Evolutionary conservation across 2,113 vertebrate genomes (phyloP).

Genomic region (Ranitomeya imitator): DNA sequence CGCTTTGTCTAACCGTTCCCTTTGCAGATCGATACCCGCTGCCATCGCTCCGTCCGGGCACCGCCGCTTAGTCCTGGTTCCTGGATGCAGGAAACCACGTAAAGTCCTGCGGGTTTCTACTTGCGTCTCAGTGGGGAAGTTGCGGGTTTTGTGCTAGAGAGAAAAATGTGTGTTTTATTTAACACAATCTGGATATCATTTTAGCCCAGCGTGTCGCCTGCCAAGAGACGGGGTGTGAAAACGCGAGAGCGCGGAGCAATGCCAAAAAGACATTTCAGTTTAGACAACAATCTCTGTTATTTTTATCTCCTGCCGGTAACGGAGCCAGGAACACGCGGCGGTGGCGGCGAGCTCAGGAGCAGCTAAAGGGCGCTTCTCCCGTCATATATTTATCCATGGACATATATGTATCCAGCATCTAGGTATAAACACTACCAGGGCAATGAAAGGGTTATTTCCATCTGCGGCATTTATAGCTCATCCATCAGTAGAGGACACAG

Average conservation of each 20-base stretch:
- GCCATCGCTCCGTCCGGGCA: neutral
- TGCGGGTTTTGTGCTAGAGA: slow-evolving; percentile 18
- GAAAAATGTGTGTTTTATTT: slow-evolving; percentile 53
- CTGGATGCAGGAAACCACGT: neutral
- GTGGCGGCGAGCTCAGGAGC: neutral
- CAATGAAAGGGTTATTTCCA: neutral
- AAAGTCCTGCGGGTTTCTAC: neutral
- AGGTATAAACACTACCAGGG: neutral
- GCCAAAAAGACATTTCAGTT: slow-evolving; percentile 47
- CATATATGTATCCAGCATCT: neutral
- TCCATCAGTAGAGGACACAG: neutral
- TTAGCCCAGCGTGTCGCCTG: slow-evolving; percentile 27
- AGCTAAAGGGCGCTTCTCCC: neutral
- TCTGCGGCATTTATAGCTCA: too few species aligned
- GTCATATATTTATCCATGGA: neutral
- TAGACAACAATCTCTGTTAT: slow-evolving; percentile 54
- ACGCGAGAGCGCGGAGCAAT: slow-evolving; percentile 1
- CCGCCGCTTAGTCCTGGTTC: neutral
- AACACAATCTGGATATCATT: slow-evolving; percentile 51
- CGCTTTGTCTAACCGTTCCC: too few species aligned
- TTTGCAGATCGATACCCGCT: neutral
- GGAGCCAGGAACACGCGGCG: slow-evolving; percentile 19
- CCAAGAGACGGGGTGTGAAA: slow-evolving; percentile 50
- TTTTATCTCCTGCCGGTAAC: slow-evolving; percentile 31
- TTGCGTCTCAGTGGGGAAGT: slow-evolving; percentile 19